A percentile compares a stretch with the other conserved stretches of the same genome.
phyloP scores from a whole-genome alignment of 2,113 vertebrate species.

The Xenotilapia longispinis region DNA sequence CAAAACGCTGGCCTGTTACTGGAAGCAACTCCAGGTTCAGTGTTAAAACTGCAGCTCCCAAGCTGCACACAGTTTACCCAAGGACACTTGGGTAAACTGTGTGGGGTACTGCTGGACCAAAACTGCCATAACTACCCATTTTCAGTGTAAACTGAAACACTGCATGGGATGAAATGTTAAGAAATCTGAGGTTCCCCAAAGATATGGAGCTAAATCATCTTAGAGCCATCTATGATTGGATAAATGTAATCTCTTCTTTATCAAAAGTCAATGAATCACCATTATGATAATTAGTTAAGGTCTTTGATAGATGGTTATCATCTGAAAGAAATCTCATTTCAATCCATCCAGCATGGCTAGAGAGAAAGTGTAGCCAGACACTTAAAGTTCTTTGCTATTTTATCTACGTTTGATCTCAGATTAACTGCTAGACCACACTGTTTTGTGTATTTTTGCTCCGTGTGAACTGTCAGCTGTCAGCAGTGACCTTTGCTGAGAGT shows the following conservation, averaged over 20 bases:
- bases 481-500: neutral
- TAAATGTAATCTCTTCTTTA: neutral
- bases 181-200: neutral
- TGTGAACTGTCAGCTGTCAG: neutral
- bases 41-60: neutral
- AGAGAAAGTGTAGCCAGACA: neutral
- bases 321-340: neutral
- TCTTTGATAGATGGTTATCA: neutral
- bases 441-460: neutral
- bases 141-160: neutral
- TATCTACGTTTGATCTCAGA: neutral
- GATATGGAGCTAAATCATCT: neutral
- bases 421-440: neutral
- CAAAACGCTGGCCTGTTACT: neutral
- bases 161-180: neutral
- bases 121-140: fast-evolving
- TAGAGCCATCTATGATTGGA: neutral
- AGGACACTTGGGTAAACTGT: neutral
- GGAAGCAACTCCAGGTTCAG: neutral
- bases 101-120: neutral
- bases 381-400: neutral
- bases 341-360: neutral
- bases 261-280: neutral
- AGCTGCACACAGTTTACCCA: neutral
- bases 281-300: neutral